Evolutionary conservation across 1,140 invertebrate species (phyloP), one percentile per base, ranked within the genome.

Genomic region (Glossosoma conforme): DNA sequence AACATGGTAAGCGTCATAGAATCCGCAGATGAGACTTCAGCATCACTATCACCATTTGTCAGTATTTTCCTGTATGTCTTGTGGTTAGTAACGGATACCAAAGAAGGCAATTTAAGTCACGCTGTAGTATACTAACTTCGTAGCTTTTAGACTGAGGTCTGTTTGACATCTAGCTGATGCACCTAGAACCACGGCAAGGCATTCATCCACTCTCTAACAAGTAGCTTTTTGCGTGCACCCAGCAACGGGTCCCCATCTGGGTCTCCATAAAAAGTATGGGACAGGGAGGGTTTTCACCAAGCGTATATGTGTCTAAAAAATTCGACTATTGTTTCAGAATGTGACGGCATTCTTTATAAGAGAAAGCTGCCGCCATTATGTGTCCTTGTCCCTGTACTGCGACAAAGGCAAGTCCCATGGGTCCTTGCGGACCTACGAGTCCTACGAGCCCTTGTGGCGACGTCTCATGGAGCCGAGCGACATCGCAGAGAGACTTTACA

Each of bases 381-480:
- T 54, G 11, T 54, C 47, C 3, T 18, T 36, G 11, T 50, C 51
- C 14, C 32, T 58, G 6, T 40, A 52, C 25, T 50, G 21, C 20
- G 40, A 21, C 18, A 20, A 13, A 4, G 18, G 15, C 5, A 41
- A 22, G 19, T 24, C n/a, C 2, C 11, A 35, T 17, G 9, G 20
- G 1, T 17, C 28, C 11, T 38, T 3, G 14, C 33, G 24, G 24
- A 47, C 46, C 3, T 58, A 44, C 36, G 52, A 54, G 38, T 47
- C 20, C 22, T 58, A 52, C 20, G 28, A 54, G 25, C 56, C 56
- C 9, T 18, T 58, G 3, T 58, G 56, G 56, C 47, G 24, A 21
- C 33, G 37, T 4, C 13, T 58, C 6, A 14, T 58, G 18, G 35
- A 54, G 40, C 4, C 24, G 2, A 19, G 33, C 15, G 9, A 35